Evolutionary conservation across 1,140 invertebrate genomes (phyloP), one percentile per base, ranked within the genome.

Genomic region (Maconellicoccus hirsutus): DNA sequence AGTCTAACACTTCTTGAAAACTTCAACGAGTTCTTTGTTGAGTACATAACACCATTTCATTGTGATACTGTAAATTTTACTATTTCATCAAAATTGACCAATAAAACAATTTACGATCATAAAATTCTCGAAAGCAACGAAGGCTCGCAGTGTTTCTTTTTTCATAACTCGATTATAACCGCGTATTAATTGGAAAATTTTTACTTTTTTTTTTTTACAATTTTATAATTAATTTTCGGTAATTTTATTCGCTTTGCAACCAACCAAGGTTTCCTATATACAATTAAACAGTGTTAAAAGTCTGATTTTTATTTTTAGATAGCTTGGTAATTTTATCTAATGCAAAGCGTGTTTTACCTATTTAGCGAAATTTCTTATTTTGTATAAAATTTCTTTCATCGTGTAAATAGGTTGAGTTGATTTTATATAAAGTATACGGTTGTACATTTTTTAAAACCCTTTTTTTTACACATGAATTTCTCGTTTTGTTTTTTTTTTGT

Each of bases 241-340:
- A 52, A 52, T 52, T 52, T 52, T 52, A 52, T 19, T 52, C 12
- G 42, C 42, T 52, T 52, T 52, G 42, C 42, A 52, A 52, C n/a
- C n/a, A 52, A 52, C 42, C 12, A 52, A 52, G n/a, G n/a, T 52
- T 52, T 52, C 42, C 42, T 52, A 52, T 19, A 52, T 52, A 52
- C 10, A 52, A 52, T 52, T 52, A 52, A 52, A 52, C 42, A 52
- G 42, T 19, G 42, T 52, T 52, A 52, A 52, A 52, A 52, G 42
- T 52, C 42, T 52, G 42, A 52, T 52, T 52, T 52, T 52, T 19
- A 52, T 52, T 52, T 52, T 52, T 52, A 52, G 42, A 52, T 52
- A 52, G 42, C 42, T 52, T 52, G 12, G 42, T 52, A 52, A 52
- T 52, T 52, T 52, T 52, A 52, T 52, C 12, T 52, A 52, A 19